These are phyloP conservation scores for Chaenocephalus aceratus DNA, from an alignment of 2,113 vertebrate genomes.

Conservation along the genomic window DNA sequence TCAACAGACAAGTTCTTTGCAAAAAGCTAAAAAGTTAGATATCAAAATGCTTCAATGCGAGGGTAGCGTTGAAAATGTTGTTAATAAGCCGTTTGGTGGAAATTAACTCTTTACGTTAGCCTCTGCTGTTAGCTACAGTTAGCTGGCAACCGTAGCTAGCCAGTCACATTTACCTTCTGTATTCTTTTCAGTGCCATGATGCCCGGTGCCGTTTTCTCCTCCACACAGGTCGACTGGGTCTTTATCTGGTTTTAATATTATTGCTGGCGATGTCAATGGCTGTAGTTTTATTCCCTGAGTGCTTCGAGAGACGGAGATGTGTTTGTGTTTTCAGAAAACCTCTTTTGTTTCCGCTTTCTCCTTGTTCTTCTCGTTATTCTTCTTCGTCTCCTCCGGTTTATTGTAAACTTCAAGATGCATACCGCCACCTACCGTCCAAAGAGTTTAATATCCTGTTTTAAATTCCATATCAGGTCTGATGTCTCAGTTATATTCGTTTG, in stretches of 20 bases:
- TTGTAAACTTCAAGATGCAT: no score
- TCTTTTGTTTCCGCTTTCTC: constrained; percentile 67
- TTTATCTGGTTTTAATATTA: not conserved
- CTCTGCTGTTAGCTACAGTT: constrained; percentile 24
- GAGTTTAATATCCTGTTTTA: no score
- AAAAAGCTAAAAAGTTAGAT: not conserved
- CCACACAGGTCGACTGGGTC: not conserved
- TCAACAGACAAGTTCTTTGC: not conserved
- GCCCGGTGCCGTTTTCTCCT: constrained; percentile 2
- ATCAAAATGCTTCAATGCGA: not conserved
- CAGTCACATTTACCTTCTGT: constrained; percentile 62
- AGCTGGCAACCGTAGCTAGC: constrained; percentile 19
- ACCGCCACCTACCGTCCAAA: no score
- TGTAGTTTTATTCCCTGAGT: constrained; percentile 45
- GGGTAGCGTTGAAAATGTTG: not conserved
- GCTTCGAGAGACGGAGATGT: constrained; percentile 27
- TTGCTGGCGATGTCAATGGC: not conserved
- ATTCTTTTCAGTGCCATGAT: constrained; percentile 73
- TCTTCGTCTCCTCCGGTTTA: no score
- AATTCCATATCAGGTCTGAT: no score
- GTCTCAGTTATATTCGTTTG: no score
- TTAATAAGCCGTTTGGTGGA: not conserved
- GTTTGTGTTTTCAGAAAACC: constrained; percentile 61
- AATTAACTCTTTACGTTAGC: constrained; percentile 7
- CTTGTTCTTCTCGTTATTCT: constrained; percentile 30